A percentile compares a stretch with the other conserved stretches of the same genome.
phyloP scores from a whole-genome alignment of 2,888 invertebrate species.

The Drosophila bunnanda region DNA sequence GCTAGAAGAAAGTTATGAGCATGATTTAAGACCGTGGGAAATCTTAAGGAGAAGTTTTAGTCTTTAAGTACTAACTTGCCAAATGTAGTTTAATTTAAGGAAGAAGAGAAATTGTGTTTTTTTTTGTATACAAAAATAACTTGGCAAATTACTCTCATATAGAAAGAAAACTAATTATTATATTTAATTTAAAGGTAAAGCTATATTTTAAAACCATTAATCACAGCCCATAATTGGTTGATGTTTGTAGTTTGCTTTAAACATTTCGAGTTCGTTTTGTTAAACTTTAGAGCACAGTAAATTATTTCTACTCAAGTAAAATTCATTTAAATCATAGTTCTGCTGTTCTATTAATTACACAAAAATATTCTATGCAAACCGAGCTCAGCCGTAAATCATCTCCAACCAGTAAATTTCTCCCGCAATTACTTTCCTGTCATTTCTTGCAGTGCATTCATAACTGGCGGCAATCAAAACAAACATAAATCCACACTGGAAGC shows the following conservation, averaged over 20 bases:
- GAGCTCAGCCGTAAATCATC: neutral
- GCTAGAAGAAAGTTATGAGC: neutral
- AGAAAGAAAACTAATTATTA: neutral
- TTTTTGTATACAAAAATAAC: neutral
- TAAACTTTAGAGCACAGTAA: too few species aligned
- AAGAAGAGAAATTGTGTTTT: neutral
- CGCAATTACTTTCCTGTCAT: neutral
- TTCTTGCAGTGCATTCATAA: constrained; percentile 33
- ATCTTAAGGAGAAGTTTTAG: neutral
- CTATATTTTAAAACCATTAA: neutral
- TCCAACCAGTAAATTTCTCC: neutral
- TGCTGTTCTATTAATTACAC: neutral
- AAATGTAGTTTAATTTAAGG: neutral
- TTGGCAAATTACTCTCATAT: neutral
- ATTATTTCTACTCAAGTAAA: neutral
- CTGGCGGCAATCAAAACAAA: constrained; percentile 48
- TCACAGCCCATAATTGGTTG: neutral
- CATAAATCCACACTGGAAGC: constrained; percentile 37
- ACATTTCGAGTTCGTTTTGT: too few species aligned
- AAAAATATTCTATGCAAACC: neutral
- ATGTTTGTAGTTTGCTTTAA: neutral
- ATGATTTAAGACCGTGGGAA: constrained; percentile 1
- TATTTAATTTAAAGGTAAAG: neutral
- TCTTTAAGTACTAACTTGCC: neutral
- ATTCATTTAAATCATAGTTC: neutral